Conservation (phyloP, 2,113 vertebrate species). For the Corvus moneduloides region DNA sequence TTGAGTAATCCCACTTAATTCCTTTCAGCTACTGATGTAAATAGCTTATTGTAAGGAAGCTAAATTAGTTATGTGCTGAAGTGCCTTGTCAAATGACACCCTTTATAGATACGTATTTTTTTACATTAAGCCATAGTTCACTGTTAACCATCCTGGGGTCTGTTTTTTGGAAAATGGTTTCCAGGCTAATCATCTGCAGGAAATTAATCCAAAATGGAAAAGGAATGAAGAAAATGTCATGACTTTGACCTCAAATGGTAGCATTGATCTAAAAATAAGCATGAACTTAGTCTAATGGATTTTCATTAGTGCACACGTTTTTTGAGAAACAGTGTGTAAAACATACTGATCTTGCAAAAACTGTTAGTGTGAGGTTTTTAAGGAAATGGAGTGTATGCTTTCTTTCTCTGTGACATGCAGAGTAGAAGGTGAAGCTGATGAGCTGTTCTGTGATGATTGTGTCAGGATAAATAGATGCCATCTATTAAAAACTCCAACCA, state of each 20-base stretch:
- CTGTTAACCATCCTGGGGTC: background rate
- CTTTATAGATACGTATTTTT: background rate
- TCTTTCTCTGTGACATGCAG: background rate
- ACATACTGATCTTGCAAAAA: background rate
- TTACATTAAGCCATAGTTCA: background rate
- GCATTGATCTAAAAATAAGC: background rate
- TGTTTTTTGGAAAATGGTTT: background rate
- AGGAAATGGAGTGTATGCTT: background rate
- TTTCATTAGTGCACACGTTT: background rate
- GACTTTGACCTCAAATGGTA: constrained; percentile 13
- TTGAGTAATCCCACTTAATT: background rate
- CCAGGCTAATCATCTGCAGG: background rate
- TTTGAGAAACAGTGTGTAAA: background rate
- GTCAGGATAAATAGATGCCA: background rate
- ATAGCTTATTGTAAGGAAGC: background rate
- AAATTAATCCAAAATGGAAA: constrained; percentile 31
- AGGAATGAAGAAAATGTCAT: constrained; percentile 28
- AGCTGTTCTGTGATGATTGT: background rate
- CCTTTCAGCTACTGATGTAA: background rate
- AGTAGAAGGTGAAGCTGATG: background rate
- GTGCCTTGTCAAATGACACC: background rate
- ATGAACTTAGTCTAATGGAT: background rate
- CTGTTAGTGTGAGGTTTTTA: background rate
- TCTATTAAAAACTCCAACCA: background rate
- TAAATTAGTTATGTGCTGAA: background rate